Evolutionary conservation across 2,888 invertebrate species (phyloP).

Genomic region (Spialia ferax): DNA sequence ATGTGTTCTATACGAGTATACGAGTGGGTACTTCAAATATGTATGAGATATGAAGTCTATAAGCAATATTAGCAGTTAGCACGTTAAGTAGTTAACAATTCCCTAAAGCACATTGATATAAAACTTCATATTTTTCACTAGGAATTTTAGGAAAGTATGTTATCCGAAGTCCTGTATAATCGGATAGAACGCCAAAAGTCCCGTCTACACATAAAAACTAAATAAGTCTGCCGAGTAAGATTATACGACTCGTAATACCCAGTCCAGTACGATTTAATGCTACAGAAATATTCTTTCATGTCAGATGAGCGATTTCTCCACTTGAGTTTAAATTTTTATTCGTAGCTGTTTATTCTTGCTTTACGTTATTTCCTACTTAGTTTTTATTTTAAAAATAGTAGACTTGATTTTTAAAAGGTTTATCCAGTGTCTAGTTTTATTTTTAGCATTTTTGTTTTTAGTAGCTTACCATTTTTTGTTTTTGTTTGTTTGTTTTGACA

Average conservation of each 20-base stretch:
- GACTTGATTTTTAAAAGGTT: too few species aligned
- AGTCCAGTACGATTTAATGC: conserved; percentile 2
- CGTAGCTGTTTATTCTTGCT: background rate
- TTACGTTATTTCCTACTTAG: background rate
- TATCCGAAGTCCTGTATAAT: background rate
- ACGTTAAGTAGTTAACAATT: too few species aligned
- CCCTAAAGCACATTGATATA: too few species aligned
- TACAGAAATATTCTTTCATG: conserved; percentile 11
- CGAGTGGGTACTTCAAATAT: too few species aligned
- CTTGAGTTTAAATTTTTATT: conserved; percentile 18
- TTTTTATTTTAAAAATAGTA: background rate
- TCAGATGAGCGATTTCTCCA: background rate
- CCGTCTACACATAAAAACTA: conserved; percentile 14
- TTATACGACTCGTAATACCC: conserved; percentile 8
- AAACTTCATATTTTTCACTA: background rate
- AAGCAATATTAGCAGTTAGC: too few species aligned
- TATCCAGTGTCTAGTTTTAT: too few species aligned
- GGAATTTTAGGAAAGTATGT: background rate
- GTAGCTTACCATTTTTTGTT: too few species aligned
- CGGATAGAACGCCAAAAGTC: background rate
- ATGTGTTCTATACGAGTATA: too few species aligned
- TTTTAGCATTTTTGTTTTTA: too few species aligned
- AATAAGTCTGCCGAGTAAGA: conserved; percentile 10
- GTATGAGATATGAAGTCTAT: too few species aligned
- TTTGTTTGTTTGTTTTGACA: too few species aligned